Percentiles rank a stretch among this genome's conserved stretches.
Evolutionary conservation across 2,797 vertebrate genomes (phyloP).

Genomic region (Sebastes ruberrimus): DNA sequence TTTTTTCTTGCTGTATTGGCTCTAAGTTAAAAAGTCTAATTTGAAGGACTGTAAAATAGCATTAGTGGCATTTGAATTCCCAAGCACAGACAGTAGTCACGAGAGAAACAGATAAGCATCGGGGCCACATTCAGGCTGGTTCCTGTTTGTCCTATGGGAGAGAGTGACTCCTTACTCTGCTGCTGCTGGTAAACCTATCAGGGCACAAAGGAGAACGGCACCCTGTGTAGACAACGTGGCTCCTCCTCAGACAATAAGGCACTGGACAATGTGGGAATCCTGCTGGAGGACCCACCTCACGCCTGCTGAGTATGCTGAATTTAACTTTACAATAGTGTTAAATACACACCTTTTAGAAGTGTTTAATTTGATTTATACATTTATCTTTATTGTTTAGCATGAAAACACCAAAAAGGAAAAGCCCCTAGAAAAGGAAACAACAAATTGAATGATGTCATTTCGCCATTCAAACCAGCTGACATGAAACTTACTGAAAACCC

Average conservation of each 20-base stretch:
- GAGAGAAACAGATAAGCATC: constrained; percentile 68
- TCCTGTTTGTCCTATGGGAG: constrained; percentile 74
- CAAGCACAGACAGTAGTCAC: constrained; percentile 37
- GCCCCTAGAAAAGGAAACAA: neutral
- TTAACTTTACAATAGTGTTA: neutral
- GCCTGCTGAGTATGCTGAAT: constrained; percentile 31
- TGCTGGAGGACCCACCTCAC: neutral
- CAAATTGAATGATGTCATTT: constrained; percentile 2
- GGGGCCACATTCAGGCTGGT: constrained; percentile 62
- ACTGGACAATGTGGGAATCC: constrained; percentile 41
- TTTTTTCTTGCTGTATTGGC: neutral
- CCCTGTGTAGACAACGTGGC: constrained; percentile 66
- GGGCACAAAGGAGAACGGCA: constrained; percentile 61
- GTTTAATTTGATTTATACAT: neutral
- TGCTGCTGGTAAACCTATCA: constrained; percentile 76
- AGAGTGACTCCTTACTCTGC: constrained; percentile 51
- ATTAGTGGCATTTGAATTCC: constrained; percentile 36
- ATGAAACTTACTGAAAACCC: constrained; percentile 15
- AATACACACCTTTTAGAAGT: neutral
- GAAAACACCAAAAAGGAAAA: neutral
- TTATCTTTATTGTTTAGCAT: neutral
- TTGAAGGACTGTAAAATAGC: constrained; percentile 5
- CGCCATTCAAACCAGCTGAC: constrained; percentile 5
- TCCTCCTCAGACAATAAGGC: constrained; percentile 70
- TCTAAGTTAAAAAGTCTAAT: neutral